Evolutionary conservation across 2,888 invertebrate species (phyloP), one percentile per base, ranked within the genome.

Genomic region (Euphydryas editha): DNA sequence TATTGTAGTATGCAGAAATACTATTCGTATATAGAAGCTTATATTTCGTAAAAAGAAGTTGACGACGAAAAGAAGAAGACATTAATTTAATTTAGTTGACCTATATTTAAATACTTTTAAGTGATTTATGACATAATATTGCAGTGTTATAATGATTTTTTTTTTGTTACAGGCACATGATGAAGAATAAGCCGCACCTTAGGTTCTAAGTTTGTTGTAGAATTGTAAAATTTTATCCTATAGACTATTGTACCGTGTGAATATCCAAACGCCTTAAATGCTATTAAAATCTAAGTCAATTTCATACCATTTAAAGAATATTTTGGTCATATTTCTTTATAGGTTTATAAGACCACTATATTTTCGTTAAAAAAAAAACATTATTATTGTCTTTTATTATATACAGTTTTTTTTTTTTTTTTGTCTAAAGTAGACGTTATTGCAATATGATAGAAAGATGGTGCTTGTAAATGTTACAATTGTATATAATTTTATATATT

Each of bases 141-240:
- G 10, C 13, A 21, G 21, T 13, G 18, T 4, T 49, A n/a, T n/a
- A 3, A 49, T 21, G 13, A 1, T 20, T n/a, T 44, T 44, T 75
- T 74, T 76, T 80, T 90, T 86, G 89, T 86, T 95, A 91, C 94
- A 97, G 97, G 85, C 96, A 97, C 87, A 97, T 98, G 94, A 94
- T 96, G 88, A 97, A 98, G 87, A 95, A 96, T 89, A 98, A 98
- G 85, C 96, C 97, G 44, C 97, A 97, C 83, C 94, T 98, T 78
- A 94, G 97, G 79, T 97, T 95, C 86, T 96, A 89, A 87, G 80
- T 80, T 74, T 79, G 81, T 85, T 83, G 70, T 86, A 88, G 81
- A 74, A 75, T 77, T 82, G 82, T 76, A 81, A 66, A 83, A 81
- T 80, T 83, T 76, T 86, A 87, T 82, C 74, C 74, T 77, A 82